Base-by-base conservation (phyloP, 2,797 vertebrate genomes). In the Stomatorhinus walkeri region DNA sequence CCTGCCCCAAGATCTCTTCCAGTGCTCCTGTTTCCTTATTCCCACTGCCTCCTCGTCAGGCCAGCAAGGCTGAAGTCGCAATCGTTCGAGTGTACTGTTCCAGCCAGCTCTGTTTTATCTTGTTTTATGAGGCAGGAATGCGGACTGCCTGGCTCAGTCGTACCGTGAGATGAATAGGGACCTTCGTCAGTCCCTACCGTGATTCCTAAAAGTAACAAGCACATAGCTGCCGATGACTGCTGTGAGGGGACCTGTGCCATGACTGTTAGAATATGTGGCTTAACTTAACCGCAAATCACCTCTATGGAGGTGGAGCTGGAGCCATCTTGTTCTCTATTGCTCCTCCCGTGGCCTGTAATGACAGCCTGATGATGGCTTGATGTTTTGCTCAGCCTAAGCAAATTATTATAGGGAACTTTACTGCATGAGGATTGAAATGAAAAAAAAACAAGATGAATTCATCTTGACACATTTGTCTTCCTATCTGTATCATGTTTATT, bases 61-160 rank as follows among this genome's bases (percentile, higher is more conserved):
- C 43, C 46, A n/a, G 81, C 9, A 24, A 28, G n/a, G 14, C 46
- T 24, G 36, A 24, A 24, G 83, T 85, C 10, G 2, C 24, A 5
- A 1, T 76, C 2, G 19, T 22, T 43, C 2, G 22, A 46, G 87
- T 83, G 22, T 54, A 16, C 52, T 16, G 52, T 83, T 40, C 12
- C 51, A 24, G 10, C 48, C 16, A 40, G 49, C 49, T 54, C 72
- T 36, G 54, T 83, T 56, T 88, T 14, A 19, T 88, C 87, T 88
- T 64, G 48, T 54, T 83, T 81, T 81, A 88, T 19, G 52, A 76
- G 51, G 28, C 19, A 43, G 88, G 88, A 88, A 88, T 52, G 48
- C 19, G 0, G 51, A 49, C 49, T 6, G 68, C 64, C 72, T 40
- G 16, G 88, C 14, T 54, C n/a, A 1, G 51, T 8, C 1, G 46